Conservation (phyloP, 1,140 invertebrate genomes). For the Magallana ariakensis region DNA sequence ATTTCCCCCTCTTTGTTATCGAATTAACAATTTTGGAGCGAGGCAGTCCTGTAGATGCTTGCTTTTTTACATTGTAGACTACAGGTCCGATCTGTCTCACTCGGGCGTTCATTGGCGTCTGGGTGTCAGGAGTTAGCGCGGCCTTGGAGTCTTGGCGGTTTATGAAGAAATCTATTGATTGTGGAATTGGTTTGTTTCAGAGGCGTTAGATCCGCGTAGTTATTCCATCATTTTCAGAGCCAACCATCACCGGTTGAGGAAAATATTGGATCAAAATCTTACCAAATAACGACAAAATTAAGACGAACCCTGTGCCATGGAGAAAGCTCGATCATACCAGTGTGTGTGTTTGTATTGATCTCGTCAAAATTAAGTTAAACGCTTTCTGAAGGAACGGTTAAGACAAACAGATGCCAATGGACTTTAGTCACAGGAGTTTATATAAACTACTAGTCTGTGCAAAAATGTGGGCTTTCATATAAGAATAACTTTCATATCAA, state of each 20-base stretch:
- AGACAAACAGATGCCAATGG: conserved; percentile 2
- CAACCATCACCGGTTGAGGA: conserved; percentile 9
- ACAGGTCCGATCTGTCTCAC: neutral
- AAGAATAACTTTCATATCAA: neutral
- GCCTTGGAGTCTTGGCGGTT: conserved; percentile 14
- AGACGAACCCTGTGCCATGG: neutral
- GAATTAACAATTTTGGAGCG: conserved; percentile 22
- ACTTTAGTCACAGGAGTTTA: conserved; percentile 2
- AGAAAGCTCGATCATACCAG: neutral
- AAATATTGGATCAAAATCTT: conserved; percentile 15
- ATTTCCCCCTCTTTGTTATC: neutral
- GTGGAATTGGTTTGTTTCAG: neutral
- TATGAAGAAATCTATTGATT: conserved; percentile 30
- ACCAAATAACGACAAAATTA: conserved; percentile 24
- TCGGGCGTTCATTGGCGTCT: neutral
- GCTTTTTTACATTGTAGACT: conserved; percentile 6
- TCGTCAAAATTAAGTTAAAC: conserved; percentile 34
- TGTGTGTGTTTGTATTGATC: conserved; percentile 28
- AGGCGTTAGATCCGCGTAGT: conserved; percentile 35
- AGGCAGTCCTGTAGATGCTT: neutral
- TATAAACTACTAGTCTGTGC: neutral
- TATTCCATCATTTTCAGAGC: conserved; percentile 25
- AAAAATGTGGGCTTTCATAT: neutral
- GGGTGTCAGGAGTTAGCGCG: conserved; percentile 5
- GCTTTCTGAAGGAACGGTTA: conserved; percentile 27